Evolutionary conservation across 2,797 vertebrate genomes (phyloP).

Genomic region (Lateolabrax maculatus): DNA sequence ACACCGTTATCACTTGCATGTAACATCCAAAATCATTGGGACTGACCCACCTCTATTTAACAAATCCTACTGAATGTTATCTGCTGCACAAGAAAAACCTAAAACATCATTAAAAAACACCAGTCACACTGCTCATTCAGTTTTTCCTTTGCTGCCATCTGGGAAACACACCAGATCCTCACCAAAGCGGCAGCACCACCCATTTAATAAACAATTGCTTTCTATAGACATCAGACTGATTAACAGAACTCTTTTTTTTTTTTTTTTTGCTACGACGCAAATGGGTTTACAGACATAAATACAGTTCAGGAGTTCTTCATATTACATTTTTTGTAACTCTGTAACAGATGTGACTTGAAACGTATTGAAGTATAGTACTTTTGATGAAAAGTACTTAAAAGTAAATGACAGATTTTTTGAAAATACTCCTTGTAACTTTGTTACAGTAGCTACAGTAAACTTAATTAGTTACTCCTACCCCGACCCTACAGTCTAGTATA

Average conservation of each 20-base stretch:
- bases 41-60: background rate
- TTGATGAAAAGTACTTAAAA: too few species aligned
- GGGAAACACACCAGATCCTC: conserved; percentile 3
- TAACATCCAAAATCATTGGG: background rate
- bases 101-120: conserved; percentile 1
- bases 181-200: background rate
- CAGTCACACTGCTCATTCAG: background rate
- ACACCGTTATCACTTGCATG: background rate
- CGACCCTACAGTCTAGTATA: too few species aligned
- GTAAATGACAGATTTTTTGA: too few species aligned
- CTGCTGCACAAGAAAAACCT: background rate
- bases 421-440: too few species aligned
- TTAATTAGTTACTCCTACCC: too few species aligned
- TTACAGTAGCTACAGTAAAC: too few species aligned
- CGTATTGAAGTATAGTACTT: too few species aligned
- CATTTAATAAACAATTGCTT: background rate
- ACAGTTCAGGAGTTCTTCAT: too few species aligned
- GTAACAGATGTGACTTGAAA: too few species aligned
- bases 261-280: too few species aligned
- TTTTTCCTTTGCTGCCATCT: conserved; percentile 1
- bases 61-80: background rate
- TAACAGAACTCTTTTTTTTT: too few species aligned
- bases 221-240: background rate
- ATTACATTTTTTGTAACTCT: too few species aligned
- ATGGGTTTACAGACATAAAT: conserved; percentile 32